Percentiles rank a stretch among this genome's conserved stretches.
phyloP scores from a whole-genome alignment of 2,888 invertebrate species.

The Schizotus pectinicornis region DNA sequence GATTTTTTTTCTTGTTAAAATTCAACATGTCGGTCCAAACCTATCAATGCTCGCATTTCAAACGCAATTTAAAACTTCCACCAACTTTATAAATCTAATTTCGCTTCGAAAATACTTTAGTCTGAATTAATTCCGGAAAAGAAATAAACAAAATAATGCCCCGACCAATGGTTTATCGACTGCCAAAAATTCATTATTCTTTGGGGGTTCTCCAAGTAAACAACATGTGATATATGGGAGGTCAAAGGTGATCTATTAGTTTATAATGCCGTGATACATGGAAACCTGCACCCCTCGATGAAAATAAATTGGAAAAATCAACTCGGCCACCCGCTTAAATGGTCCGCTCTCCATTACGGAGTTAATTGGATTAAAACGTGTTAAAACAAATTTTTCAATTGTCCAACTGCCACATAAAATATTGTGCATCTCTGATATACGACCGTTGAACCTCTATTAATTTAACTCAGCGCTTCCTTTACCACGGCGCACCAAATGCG shows the following conservation, averaged over 20 bases:
- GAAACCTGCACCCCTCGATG: slow-evolving; percentile 25
- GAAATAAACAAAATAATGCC: slow-evolving; percentile 18
- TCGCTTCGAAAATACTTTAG: slow-evolving; percentile 14
- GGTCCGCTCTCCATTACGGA: slow-evolving; percentile 1
- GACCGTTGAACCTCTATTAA: slow-evolving; percentile 37
- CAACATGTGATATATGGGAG: slow-evolving; percentile 23
- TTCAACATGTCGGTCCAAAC: background rate
- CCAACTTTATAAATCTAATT: slow-evolving; percentile 22
- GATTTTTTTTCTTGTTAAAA: too few relatives aligned
- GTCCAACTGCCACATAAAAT: slow-evolving; percentile 16
- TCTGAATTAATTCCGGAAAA: slow-evolving; percentile 12
- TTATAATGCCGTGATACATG: slow-evolving; percentile 18
- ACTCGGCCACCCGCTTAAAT: slow-evolving; percentile 18
- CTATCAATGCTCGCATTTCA: slow-evolving; percentile 14
- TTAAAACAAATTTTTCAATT: slow-evolving; percentile 13
- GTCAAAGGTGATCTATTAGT: slow-evolving; percentile 25
- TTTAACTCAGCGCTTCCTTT: slow-evolving; percentile 37
- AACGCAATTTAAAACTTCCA: slow-evolving; percentile 19
- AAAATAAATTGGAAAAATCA: slow-evolving; percentile 25
- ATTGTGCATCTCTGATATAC: slow-evolving; percentile 25
- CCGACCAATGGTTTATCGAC: slow-evolving; percentile 16
- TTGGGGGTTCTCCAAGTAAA: slow-evolving; percentile 14
- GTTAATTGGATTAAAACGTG: slow-evolving; percentile 17
- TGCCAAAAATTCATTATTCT: slow-evolving; percentile 22
- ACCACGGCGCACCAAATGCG: slow-evolving; percentile 4